Percentiles rank a stretch among this genome's conserved stretches.
phyloP scores from a whole-genome alignment of 2,888 invertebrate species.

The Melikaiella ostensackeni region DNA sequence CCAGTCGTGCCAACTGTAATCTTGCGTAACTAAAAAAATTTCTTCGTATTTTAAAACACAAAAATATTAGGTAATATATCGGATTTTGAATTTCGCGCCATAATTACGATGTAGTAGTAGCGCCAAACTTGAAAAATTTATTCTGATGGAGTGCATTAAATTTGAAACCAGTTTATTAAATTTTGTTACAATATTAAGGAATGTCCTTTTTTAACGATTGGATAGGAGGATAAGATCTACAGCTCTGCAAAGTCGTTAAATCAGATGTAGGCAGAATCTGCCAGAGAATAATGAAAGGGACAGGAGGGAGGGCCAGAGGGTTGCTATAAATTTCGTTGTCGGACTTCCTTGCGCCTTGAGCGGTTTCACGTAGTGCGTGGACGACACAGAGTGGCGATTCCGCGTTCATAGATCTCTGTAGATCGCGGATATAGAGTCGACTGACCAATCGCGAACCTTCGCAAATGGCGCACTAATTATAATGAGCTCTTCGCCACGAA shows the following conservation, averaged over 20 bases:
- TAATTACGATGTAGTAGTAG: too few species aligned
- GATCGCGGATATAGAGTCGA: slow-evolving; percentile 51
- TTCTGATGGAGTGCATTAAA: neutral
- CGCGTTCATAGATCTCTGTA: slow-evolving; percentile 54
- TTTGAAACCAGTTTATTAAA: neutral
- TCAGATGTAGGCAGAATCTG: slow-evolving; percentile 49
- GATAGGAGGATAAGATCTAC: neutral
- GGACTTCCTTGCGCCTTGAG: slow-evolving; percentile 54
- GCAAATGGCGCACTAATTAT: slow-evolving; percentile 67
- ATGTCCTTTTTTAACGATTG: neutral
- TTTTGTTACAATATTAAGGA: neutral
- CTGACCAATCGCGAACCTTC: slow-evolving; percentile 53
- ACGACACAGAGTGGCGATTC: slow-evolving; percentile 50
- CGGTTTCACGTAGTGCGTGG: slow-evolving; percentile 43
- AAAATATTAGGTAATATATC: neutral
- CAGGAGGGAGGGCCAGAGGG: slow-evolving; percentile 57
- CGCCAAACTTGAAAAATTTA: too few species aligned
- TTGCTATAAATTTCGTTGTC: slow-evolving; percentile 67
- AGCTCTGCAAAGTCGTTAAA: slow-evolving; percentile 50
- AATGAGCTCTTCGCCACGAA: slow-evolving; percentile 65
- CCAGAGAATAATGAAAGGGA: slow-evolving; percentile 43
- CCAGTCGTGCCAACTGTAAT: neutral
- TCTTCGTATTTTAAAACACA: neutral
- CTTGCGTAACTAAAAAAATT: neutral
- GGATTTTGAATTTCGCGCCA: too few species aligned